phyloP scores from a whole-genome alignment of 1,140 invertebrate species.

The Antheraea mylitta region DNA sequence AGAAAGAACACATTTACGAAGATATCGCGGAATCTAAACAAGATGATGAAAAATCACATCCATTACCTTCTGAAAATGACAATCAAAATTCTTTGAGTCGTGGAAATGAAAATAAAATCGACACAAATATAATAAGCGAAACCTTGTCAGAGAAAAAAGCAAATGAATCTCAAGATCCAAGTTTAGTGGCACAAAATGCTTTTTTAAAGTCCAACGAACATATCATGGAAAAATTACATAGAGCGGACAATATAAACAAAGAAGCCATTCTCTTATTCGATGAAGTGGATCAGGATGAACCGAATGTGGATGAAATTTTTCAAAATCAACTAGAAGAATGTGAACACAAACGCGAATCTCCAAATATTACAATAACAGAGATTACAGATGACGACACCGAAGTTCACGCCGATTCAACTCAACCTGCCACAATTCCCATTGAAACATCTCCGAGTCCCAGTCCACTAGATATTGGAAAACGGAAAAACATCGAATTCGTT shows the following conservation, averaged over 20 bases:
- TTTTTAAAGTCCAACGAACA: slow-evolving; percentile 68
- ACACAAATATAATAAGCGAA: slow-evolving; percentile 52
- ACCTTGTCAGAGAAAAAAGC: slow-evolving; percentile 64
- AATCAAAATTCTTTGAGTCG: slow-evolving; percentile 18
- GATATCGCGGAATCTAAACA: slow-evolving; percentile 74
- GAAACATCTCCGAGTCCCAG: slow-evolving; percentile 61
- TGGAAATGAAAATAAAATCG: slow-evolving; percentile 37
- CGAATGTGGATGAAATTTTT: slow-evolving; percentile 63
- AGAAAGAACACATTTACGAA: slow-evolving; percentile 81
- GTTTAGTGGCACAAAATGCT: slow-evolving; percentile 62
- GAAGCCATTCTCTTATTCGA: slow-evolving; percentile 56
- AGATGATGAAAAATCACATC: slow-evolving; percentile 41
- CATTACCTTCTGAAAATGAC: slow-evolving; percentile 39
- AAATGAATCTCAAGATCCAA: slow-evolving; percentile 61
- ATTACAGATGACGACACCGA: slow-evolving; percentile 63
- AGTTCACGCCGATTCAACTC: slow-evolving; percentile 36
- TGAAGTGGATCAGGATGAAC: slow-evolving; percentile 64
- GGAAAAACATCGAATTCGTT: slow-evolving; percentile 38
- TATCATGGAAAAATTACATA: slow-evolving; percentile 66
- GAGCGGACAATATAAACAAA: slow-evolving; percentile 50
- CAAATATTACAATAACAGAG: slow-evolving; percentile 75
- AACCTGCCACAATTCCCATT: slow-evolving; percentile 50
- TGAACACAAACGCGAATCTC: slow-evolving; percentile 57
- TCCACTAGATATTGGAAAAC: slow-evolving; percentile 44
- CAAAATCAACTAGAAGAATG: slow-evolving; percentile 60